phyloP scores from a whole-genome alignment of 2,113 vertebrate genomes.

The Melanerpes formicivorus region DNA sequence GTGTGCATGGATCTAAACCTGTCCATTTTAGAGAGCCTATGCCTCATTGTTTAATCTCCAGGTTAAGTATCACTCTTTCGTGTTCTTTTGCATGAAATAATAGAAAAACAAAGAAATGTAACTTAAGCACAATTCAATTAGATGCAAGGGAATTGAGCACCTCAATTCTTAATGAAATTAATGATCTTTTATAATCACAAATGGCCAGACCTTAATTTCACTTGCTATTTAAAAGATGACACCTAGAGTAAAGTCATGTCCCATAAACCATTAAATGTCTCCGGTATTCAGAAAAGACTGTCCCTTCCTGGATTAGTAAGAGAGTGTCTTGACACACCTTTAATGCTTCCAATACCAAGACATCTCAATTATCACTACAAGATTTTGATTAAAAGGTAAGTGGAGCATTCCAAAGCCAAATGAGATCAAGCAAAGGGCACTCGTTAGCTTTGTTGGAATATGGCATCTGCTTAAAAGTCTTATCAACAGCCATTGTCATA shows the following conservation, averaged over 20 bases:
- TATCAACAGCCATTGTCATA: not conserved
- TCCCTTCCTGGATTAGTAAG: slow-evolving; percentile 49
- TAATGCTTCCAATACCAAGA: slow-evolving; percentile 56
- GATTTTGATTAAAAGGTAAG: slow-evolving; percentile 70
- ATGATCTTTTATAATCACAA: slow-evolving; percentile 68
- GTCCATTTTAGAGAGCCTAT: not conserved
- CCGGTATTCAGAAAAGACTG: slow-evolving; percentile 59
- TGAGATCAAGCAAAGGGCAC: slow-evolving; percentile 33
- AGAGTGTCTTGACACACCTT: slow-evolving; percentile 54
- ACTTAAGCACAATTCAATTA: slow-evolving; percentile 71
- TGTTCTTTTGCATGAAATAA: slow-evolving; percentile 39
- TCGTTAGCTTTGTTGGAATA: slow-evolving; percentile 8
- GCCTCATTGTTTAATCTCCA: not conserved
- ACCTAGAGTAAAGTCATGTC: slow-evolving; percentile 65
- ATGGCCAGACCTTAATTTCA: slow-evolving; percentile 71
- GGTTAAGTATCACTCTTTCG: slow-evolving; percentile 20
- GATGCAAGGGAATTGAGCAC: slow-evolving; percentile 64
- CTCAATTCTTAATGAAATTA: slow-evolving; percentile 69
- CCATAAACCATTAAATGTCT: slow-evolving; percentile 60
- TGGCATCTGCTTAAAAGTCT: not conserved
- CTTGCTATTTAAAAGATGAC: slow-evolving; percentile 72
- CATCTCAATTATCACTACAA: slow-evolving; percentile 64
- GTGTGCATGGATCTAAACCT: not conserved
- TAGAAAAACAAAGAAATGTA: slow-evolving; percentile 67
- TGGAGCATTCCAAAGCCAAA: slow-evolving; percentile 56